Conservation (phyloP, 2,888 invertebrate species). For the Tetrapedia diversipes region DNA sequence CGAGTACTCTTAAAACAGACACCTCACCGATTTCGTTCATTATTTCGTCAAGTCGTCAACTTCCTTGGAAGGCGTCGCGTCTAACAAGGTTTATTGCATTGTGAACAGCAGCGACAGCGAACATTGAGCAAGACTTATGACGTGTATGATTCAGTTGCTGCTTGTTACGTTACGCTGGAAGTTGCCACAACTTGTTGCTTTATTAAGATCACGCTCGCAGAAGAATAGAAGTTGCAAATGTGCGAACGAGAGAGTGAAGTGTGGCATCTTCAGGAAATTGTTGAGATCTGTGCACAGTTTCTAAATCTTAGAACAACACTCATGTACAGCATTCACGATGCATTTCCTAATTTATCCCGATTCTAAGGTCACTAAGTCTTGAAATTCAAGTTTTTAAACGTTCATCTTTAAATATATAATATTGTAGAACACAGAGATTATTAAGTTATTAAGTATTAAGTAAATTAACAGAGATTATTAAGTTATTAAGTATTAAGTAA, state of each 20-base stretch:
- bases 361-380: too few relatives aligned
- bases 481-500: too few relatives aligned
- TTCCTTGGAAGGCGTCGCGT: not conserved
- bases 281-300: not conserved
- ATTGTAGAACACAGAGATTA: too few relatives aligned
- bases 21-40: conserved; percentile 13
- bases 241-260: conserved; percentile 33
- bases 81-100: conserved; percentile 15
- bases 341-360: too few relatives aligned
- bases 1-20: not conserved
- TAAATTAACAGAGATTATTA: too few relatives aligned
- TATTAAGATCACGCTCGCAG: conserved; percentile 47
- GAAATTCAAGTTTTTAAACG: too few relatives aligned
- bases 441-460: too few relatives aligned
- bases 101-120: conserved; percentile 7
- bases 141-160: conserved; percentile 43
- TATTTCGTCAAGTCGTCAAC: conserved; percentile 17
- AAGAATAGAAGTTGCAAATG: conserved; percentile 52
- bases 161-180: conserved; percentile 54
- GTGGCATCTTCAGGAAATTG: conserved; percentile 9
- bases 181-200: conserved; percentile 56
- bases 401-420: too few relatives aligned
- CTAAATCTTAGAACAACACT: not conserved
- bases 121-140: conserved; percentile 41
- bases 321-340: too few relatives aligned